Evolutionary conservation across 2,797 vertebrate species (phyloP).

Genomic region (Poecilia velifera): DNA sequence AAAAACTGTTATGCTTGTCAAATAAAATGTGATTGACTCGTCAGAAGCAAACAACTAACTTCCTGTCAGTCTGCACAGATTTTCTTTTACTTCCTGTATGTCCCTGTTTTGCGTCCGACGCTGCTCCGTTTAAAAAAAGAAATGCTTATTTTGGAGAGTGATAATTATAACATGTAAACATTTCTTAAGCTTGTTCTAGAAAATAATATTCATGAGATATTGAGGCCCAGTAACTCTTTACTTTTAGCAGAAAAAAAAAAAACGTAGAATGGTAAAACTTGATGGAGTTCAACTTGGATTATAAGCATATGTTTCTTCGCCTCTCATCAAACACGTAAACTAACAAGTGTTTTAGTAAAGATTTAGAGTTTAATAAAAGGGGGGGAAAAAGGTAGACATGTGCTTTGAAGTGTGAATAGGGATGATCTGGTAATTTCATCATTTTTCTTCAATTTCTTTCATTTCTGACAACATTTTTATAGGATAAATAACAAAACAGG

Average conservation of each 20-base stretch:
- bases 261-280: background rate
- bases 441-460: background rate
- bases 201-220: background rate
- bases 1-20: background rate
- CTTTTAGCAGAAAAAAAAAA: background rate
- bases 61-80: background rate
- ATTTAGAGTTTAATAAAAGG: background rate
- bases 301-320: background rate
- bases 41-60: background rate
- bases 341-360: background rate
- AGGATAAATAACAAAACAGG: background rate
- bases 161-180: background rate
- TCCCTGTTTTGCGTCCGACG: background rate
- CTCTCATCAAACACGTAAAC: background rate
- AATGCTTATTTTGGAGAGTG: background rate
- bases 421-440: background rate
- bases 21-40: background rate
- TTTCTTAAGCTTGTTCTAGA: background rate
- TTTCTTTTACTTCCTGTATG: background rate
- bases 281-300: background rate
- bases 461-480: background rate
- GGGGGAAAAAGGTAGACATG: background rate
- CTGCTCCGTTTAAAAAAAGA: background rate
- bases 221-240: background rate
- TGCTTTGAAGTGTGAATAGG: background rate